Evolutionary conservation across 2,797 vertebrate species (phyloP), one percentile per base, ranked within the genome.

Genomic region (Amniataba percoides): DNA sequence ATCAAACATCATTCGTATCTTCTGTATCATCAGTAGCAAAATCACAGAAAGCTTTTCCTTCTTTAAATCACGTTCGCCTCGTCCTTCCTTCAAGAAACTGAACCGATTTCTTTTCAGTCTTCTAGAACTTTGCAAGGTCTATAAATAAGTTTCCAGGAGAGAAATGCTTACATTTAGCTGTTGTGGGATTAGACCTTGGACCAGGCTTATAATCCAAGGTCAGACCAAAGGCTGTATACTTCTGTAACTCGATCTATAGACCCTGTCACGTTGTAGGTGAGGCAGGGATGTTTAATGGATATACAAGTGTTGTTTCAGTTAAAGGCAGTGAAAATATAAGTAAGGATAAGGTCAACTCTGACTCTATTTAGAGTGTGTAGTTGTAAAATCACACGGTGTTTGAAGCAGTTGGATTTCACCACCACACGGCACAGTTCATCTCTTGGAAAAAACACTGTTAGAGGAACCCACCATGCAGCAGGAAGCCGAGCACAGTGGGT

Each of bases 351-450:
- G 70, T 83, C 31, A 21, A 61, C 61, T 68, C 31, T 19, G 73
- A 83, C 63, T 71, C 68, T 75, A 40, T 80, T 66, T 36, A 73
- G 52, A 86, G 81, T 80, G 74, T 68, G 83, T 11, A 53, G 80
- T 66, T 71, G 78, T 60, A 68, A 66, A 63, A 81, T 87, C 71
- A 64, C 77, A 80, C 10, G 40, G 82, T 82, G 81, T 82, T 87
- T 36, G 46, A 88, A 89, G 90, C 92, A 93, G 90, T 88, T 87
- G 87, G 92, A 94, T 91, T 88, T 95, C 94, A 95, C 91, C 93
- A 93, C 94, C 91, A 93, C 91, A 94, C 84, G 72, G 78, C 65
- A 75, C 84, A 59, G 84, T 85, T 89, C 57, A 64, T 84, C 83
- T 81, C 63, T 62, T 78, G 77, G 79, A 87, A 90, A 90, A 89